Percentiles rank a stretch among this genome's conserved stretches.
Evolutionary conservation across 1,140 invertebrate genomes (phyloP).

Genomic region (Penaeus vannamei): DNA sequence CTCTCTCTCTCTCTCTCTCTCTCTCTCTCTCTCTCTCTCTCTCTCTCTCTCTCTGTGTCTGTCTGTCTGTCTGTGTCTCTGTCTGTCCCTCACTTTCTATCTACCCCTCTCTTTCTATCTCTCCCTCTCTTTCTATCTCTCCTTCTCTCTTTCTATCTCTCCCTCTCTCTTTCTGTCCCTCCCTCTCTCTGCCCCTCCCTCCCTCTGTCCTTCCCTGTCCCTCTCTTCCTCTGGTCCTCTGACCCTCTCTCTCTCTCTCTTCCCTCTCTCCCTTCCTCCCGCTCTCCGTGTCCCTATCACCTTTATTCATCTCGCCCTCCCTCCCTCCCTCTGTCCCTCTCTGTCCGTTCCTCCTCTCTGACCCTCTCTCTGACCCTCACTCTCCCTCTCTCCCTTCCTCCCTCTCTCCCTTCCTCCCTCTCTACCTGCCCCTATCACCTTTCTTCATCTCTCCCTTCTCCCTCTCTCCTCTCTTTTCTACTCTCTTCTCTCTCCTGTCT

Average conservation of each 20-base stretch:
- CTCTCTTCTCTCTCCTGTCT: no score
- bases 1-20: not conserved
- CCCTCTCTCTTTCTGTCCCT: not conserved
- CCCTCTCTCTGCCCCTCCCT: not conserved
- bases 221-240: not conserved
- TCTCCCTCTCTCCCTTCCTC: no score
- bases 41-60: not conserved
- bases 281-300: not conserved
- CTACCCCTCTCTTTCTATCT: no score
- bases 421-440: no score
- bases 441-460: no score
- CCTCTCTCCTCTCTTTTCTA: no score
- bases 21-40: not conserved
- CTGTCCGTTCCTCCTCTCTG: not conserved
- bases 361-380: no score
- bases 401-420: no score
- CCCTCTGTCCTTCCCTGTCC: not conserved
- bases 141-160: not conserved
- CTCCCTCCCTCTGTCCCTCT: not conserved
- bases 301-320: not conserved
- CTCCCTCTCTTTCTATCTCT: not conserved
- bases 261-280: not conserved
- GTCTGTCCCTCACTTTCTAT: no score
- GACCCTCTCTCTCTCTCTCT: not conserved
- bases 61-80: no score